phyloP scores from a whole-genome alignment of 2,888 invertebrate species.

The Hyalella azteca region DNA sequence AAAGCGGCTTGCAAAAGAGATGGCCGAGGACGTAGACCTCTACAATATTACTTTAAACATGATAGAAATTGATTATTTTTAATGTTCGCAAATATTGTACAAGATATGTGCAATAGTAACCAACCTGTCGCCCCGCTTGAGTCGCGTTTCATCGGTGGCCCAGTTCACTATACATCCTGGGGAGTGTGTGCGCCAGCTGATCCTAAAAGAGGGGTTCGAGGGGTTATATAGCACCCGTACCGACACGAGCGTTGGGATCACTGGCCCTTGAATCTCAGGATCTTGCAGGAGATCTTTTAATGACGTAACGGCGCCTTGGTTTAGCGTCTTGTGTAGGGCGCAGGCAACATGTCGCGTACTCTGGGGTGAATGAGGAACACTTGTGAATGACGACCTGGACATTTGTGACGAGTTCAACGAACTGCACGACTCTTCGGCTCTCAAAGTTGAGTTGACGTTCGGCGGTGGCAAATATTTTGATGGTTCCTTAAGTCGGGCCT shows the following conservation, averaged over 20 bases:
- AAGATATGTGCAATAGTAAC: too few relatives aligned
- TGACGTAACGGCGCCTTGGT: background rate
- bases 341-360: background rate
- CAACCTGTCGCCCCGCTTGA: slow-evolving; percentile 78
- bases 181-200: slow-evolving; percentile 68
- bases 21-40: too few relatives aligned
- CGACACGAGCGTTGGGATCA: slow-evolving; percentile 28
- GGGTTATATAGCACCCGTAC: slow-evolving; percentile 48
- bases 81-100: too few relatives aligned
- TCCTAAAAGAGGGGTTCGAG: slow-evolving; percentile 54
- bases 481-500: slow-evolving; percentile 77
- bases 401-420: background rate
- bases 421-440: background rate
- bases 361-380: slow-evolving; percentile 12
- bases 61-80: too few relatives aligned
- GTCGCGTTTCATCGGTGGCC: slow-evolving; percentile 77
- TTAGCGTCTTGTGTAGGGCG: background rate
- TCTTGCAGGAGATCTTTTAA: slow-evolving; percentile 1
- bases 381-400: background rate
- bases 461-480: too few relatives aligned
- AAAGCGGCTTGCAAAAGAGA: too few relatives aligned
- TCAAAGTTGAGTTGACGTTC: background rate
- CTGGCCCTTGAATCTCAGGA: background rate
- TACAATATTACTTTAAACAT: too few relatives aligned
- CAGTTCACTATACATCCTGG: slow-evolving; percentile 71